Evolutionary conservation across 2,888 invertebrate genomes (phyloP), one percentile per base, ranked within the genome.

Genomic region (Eulithis testata): DNA sequence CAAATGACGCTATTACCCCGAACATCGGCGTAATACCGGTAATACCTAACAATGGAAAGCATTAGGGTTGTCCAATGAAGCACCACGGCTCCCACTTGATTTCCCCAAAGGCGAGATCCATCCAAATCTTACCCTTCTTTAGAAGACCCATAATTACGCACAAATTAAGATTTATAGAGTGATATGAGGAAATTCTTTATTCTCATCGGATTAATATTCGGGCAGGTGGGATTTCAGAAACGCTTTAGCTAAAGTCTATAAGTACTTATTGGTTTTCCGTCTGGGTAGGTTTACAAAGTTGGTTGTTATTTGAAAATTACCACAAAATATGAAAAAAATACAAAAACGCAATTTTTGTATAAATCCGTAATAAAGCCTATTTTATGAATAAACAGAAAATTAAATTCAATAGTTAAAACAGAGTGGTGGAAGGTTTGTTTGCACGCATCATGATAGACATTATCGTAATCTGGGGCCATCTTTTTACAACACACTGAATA

Each of bases 11-110:
- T 76, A 84, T 85, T 81, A 84, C 74, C 12, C 2, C 37, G 53
- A 83, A 83, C 80, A 81, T 79, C 76, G 78, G 69, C 72, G 78
- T 83, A 80, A 85, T 84, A 81, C 77, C 75, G 78, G 78, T 83
- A 21, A 21, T 21, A 81, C 77, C 75, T 79, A 78, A 81, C 82
- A 81, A 78, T 81, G 78, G 80, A 73, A 78, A 78, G 76, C 80
- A 82, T 82, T 79, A 82, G 75, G 75, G 71, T 73, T 70, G 69
- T 69, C 63, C 81, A 75, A 81, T 81, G 79, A 76, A 76, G 69
- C 71, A 71, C 66, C 60, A 57, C 60, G 73, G 71, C 65, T 60
- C 55, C 71, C 79, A 74, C 76, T 79, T 86, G 86, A 85, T 87
- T 86, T 86, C 85, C 84, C 85, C 74, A 65, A 78, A 83, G 84